phyloP scores from a whole-genome alignment of 2,797 vertebrate species.

The Basileuterus tristriatus region DNA sequence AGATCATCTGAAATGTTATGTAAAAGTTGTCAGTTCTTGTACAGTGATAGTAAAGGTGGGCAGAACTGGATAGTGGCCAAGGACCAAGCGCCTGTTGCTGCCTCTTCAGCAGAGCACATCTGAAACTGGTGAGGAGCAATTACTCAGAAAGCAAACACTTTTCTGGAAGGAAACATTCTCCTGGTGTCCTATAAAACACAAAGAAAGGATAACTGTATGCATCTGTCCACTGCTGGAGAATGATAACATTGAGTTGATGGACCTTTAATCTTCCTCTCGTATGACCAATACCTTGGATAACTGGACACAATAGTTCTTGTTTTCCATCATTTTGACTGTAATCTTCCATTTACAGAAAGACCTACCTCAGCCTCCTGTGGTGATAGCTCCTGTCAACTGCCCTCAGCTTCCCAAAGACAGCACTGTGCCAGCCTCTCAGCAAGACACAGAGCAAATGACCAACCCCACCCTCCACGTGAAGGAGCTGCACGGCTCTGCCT shows the following conservation, averaged over 20 bases:
- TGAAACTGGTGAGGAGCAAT: background rate
- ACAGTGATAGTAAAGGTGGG: background rate
- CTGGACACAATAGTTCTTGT: background rate
- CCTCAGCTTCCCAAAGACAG: constrained; percentile 55
- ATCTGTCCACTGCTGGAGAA: background rate
- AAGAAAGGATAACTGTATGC: background rate
- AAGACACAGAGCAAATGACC: constrained; percentile 46
- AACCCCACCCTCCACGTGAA: constrained; percentile 53
- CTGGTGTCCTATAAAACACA: background rate
- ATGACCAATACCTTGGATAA: background rate
- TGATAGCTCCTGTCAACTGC: constrained; percentile 80
- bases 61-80: background rate
- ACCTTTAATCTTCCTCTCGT: background rate
- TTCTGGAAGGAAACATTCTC: background rate
- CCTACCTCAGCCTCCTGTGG: constrained; percentile 81
- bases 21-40: background rate
- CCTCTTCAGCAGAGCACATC: background rate
- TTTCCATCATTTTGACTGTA: background rate
- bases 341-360: constrained; percentile 73
- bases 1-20: background rate
- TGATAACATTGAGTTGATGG: background rate
- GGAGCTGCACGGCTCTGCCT: background rate
- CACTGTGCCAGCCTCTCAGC: background rate
- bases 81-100: background rate
- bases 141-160: background rate